Evolutionary conservation across 2,113 vertebrate genomes (phyloP), one percentile per base, ranked within the genome.

Genomic region (Ursus arctos): DNA sequence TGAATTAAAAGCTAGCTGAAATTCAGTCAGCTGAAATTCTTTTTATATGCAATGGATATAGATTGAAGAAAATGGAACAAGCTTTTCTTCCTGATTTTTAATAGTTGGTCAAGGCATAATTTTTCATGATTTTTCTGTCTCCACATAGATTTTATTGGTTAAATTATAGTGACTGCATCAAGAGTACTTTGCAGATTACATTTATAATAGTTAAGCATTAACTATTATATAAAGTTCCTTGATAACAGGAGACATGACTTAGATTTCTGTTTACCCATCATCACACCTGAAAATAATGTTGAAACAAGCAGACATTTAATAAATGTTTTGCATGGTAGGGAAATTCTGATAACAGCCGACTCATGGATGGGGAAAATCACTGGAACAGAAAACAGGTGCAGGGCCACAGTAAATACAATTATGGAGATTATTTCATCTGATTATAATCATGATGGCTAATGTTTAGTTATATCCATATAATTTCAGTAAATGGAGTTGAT

Each of bases 401-500:
- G 55, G 19, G 40, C 6, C 76, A 94, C 40, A 95, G 36, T 93
- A 95, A 96, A 82, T 72, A 77, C 28, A 97, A 92, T 97, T 98
- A 97, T 33, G 15, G 84, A 81, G 28, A 97, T 59, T 87, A 97
- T 96, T 91, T 96, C 57, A 90, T 95, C 36, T 77, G 51, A 96
- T 97, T 96, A 77, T 95, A 96, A 97, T 94, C 83, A 98, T 96
- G 82, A 96, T 96, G 74, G 69, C n/a, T 98, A 96, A 93, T 94
- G 87, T 94, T 94, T 71, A 92, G 43, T 80, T 97, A 84, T 90
- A 92, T 77, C 80, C 36, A 76, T 53, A 81, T 77, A 94, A 97
- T 96, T 95, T 94, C 47, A 93, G 51, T 88, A 97, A 97, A 84
- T 91, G 53, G 8, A 90, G 40, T 94, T 94, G 76, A 94, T 97